Base-by-base conservation (phyloP, 2,888 invertebrate species). In the Nephrotoma flavescens region DNA sequence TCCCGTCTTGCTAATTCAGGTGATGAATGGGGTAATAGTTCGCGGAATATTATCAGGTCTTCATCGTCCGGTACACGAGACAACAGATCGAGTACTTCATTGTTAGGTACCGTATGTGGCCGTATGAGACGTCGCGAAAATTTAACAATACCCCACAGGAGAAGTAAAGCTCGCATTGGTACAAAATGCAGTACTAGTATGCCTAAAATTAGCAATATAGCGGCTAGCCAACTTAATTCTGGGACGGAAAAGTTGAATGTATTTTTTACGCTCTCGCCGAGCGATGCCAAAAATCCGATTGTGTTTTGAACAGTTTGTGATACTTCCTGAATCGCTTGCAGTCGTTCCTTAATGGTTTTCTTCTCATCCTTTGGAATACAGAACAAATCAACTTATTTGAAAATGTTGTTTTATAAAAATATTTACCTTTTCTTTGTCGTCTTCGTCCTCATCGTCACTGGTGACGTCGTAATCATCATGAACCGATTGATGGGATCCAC, bases 171-270 rank as follows among this genome's bases (percentile, higher is more conserved):
- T 90, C 98, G 94, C 86, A 98, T 92, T 57, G 99, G 98, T 90
- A 99, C 94, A 88, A 96, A 94, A 90, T 98, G 99, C 19, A 99
- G 92, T 9, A 99, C 95, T 86, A 96, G 88, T 89, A 95, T 94
- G 11, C 95, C 96, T 86, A 95, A 92, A 87, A 95, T 91, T 86
- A 98, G 92, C 89, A 97, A 93, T 71, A 95, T 92, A 89, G 98
- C 96, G 19, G 98, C 97, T 91, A 99, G 93, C 93, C 96, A 97
- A 89, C 98, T 98, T 89, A 99, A 92, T 93, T 98, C 99, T 88
- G 99, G 98, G 91, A 98, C 96, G 87, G 98, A 97, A 93, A 99
- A 99, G 92, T 98, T 98, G 92, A 98, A 97, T 87, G 98, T 95
- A 92, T 99, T 99, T 93, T 97, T 97, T 87, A 98, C 95, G 90